Conservation (phyloP, 2,113 vertebrate genomes). For the Ornithorhynchus anatinus region DNA sequence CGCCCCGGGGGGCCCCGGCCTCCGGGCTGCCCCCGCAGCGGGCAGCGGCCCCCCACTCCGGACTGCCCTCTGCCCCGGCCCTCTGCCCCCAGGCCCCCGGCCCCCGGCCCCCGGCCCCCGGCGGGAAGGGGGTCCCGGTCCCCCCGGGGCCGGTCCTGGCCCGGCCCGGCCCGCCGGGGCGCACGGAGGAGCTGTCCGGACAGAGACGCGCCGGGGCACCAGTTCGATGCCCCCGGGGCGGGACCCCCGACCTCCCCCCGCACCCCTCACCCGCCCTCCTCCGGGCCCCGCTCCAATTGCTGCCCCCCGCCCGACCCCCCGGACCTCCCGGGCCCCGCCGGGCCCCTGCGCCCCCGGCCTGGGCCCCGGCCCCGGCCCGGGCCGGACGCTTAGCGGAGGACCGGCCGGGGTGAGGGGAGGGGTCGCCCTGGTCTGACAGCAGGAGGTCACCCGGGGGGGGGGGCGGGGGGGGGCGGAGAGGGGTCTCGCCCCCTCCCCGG, state of each 20-base stretch:
- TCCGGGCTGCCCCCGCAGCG: neutral
- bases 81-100: neutral
- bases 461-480: too few relatives aligned
- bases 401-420: too few relatives aligned
- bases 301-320: too few relatives aligned
- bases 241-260: neutral
- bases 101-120: neutral
- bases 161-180: neutral
- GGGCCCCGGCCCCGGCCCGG: too few relatives aligned
- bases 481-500: too few relatives aligned
- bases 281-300: neutral
- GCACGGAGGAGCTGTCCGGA: neutral
- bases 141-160: neutral
- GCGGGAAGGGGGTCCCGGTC: too few relatives aligned
- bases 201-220: neutral
- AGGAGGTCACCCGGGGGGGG: too few relatives aligned
- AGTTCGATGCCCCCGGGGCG: too few relatives aligned
- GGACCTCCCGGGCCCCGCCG: neutral
- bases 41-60: neutral
- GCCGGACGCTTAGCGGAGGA: rapidly evolving
- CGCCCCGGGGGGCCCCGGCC: neutral
- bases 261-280: too few relatives aligned
- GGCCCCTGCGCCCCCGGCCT: too few relatives aligned
- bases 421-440: rapidly evolving
- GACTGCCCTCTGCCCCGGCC: neutral